These are phyloP conservation scores for Piaya cayana DNA, from an alignment of 2,113 vertebrate species.

Conservation along the genomic window DNA sequence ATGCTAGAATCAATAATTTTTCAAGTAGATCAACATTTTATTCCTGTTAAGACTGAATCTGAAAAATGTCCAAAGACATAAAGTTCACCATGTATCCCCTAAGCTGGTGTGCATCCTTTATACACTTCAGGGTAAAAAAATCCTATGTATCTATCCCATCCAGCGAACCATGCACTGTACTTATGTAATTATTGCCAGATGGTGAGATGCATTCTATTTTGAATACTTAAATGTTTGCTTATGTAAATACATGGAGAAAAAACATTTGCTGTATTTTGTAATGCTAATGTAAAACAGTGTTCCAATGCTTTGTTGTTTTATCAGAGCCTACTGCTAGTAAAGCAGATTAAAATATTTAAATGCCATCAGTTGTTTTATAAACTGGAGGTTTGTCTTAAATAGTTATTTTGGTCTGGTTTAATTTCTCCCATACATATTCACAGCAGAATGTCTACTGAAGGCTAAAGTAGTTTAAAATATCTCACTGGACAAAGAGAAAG, in stretches of 20 bases:
- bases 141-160: constrained; percentile 30
- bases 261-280: constrained; percentile 63
- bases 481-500: constrained; percentile 7
- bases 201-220: constrained; percentile 70
- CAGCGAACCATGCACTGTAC: constrained; percentile 54
- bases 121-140: constrained; percentile 60
- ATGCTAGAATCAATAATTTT: not conserved
- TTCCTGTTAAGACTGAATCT: constrained; percentile 5
- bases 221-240: constrained; percentile 58
- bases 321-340: constrained; percentile 54
- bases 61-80: constrained; percentile 58
- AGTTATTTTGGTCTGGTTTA: not conserved
- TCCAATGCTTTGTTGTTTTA: constrained; percentile 55
- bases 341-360: constrained; percentile 68
- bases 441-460: not conserved
- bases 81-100: constrained; percentile 55
- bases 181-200: constrained; percentile 51
- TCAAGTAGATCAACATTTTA: not conserved
- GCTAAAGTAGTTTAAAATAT: not conserved
- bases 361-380: constrained; percentile 61
- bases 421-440: not conserved
- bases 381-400: constrained; percentile 50
- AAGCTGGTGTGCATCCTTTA: constrained; percentile 60
- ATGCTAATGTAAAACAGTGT: constrained; percentile 68
- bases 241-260: constrained; percentile 65